phyloP scores from a whole-genome alignment of 2,113 vertebrate species.

The Sturnira hondurensis region DNA sequence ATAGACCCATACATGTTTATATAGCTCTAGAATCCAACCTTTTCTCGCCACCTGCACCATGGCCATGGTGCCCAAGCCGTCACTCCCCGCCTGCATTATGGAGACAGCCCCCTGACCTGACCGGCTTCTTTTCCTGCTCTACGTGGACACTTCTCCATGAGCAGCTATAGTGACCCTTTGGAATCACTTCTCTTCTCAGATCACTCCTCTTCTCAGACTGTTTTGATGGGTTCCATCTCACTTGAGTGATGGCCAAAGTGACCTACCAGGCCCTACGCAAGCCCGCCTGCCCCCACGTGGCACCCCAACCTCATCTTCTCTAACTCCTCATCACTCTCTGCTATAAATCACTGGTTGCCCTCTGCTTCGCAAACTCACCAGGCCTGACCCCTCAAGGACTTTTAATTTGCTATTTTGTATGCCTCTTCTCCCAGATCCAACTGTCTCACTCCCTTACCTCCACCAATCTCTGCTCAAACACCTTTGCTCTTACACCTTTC shows the following conservation, averaged over 20 bases:
- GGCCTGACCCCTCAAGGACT: background rate
- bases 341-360: background rate
- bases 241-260: background rate
- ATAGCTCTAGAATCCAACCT: background rate
- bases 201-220: background rate
- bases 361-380: background rate
- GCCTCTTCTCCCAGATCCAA: background rate
- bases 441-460: background rate
- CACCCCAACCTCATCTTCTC: too few species aligned
- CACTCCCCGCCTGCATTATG: too few species aligned
- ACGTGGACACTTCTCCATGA: background rate
- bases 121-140: background rate
- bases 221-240: background rate
- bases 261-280: background rate
- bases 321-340: background rate
- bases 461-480: background rate
- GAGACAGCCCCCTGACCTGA: background rate
- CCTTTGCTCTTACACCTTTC: background rate
- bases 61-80: rapidly evolving
- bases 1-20: too few species aligned
- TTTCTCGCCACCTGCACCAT: background rate
- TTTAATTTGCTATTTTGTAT: background rate
- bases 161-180: background rate
- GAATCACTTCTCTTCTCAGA: background rate
- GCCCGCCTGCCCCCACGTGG: background rate